Percentiles rank a stretch among this genome's conserved stretches.
Conservation (phyloP, 2,113 vertebrate species). For the Peucedramus taeniatus region DNA sequence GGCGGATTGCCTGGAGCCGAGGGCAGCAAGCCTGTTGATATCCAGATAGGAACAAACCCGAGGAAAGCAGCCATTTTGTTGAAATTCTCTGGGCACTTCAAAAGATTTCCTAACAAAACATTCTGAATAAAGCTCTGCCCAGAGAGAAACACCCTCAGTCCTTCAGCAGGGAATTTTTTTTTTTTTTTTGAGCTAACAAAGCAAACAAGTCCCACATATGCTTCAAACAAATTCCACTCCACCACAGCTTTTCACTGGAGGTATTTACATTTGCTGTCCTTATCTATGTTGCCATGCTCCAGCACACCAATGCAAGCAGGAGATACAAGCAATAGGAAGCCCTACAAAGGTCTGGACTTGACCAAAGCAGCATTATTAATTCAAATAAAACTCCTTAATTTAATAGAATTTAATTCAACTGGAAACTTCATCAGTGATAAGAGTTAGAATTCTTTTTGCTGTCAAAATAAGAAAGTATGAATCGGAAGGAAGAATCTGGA, state of each 20-base stretch:
- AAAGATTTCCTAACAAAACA: background rate
- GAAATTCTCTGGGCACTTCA: background rate
- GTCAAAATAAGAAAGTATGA: background rate
- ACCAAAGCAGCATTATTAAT: background rate
- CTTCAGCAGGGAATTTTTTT: background rate
- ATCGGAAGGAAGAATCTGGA: background rate
- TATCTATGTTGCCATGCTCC: background rate
- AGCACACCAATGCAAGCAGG: background rate
- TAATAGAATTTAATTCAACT: background rate
- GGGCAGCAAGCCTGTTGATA: background rate
- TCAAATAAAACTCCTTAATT: background rate
- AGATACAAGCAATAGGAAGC: background rate
- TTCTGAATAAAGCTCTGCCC: background rate
- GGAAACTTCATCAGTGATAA: background rate
- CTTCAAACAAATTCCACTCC: background rate
- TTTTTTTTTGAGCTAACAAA: background rate
- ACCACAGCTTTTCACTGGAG: background rate
- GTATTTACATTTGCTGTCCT: background rate
- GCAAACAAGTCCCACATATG: background rate
- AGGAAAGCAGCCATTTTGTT: constrained; percentile 43
- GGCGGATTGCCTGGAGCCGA: background rate
- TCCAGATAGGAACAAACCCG: background rate
- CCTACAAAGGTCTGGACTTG: background rate
- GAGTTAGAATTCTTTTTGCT: background rate
- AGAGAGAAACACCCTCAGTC: background rate